Base-by-base conservation (phyloP, 1,140 invertebrate species). In the Lepidurus arcticus region DNA sequence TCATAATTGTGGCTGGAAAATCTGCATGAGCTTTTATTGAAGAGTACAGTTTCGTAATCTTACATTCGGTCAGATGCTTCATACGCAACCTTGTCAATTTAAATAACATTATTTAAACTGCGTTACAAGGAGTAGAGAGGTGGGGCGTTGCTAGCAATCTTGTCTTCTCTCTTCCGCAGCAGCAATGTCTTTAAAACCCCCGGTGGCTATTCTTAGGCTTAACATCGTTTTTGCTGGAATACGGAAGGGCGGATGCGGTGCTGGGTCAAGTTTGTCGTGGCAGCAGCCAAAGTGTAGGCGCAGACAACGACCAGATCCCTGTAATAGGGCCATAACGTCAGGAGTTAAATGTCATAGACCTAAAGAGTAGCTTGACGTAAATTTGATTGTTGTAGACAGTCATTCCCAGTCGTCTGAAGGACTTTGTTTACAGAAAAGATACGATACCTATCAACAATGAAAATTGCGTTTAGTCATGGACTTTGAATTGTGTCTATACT, bases 351-450 rank as follows among this genome's bases (percentile, higher is more conserved):
- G 13, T 21, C 13, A n/a, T 65, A n/a, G 21, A 65, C 53, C 53
- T 34, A 34, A 34, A 3, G 53, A 0, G 4, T 65, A 7, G 53
- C 53, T 21, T 16, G 53, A 21, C 16, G 1, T 21, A n/a, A 21
- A n/a, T 73, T 73, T 73, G 53, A 73, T 73, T 73, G 53, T 73
- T 73, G 5, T 24, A 24, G 53, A 73, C 53, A n/a, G 53, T 73
- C 53, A 73, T n/a, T 24, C 24, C 6, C 16, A n/a, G 53, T 4
- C 3, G 24, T 7, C 24, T 24, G 16, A n/a, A 24, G 16, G 24
- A 73, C 53, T 73, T 73, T 73, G 4, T 73, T 73, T 73, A n/a
- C 24, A 4, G 53, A 73, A 24, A 73, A n/a, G 3, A 34, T 73
- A n/a, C 24, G 16, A 24, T 73, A 16, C 53, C 16, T 73, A 24